These are phyloP conservation scores for Philhelius pedissequus DNA, from an alignment of 2,888 invertebrate genomes.

Conservation along the genomic window DNA sequence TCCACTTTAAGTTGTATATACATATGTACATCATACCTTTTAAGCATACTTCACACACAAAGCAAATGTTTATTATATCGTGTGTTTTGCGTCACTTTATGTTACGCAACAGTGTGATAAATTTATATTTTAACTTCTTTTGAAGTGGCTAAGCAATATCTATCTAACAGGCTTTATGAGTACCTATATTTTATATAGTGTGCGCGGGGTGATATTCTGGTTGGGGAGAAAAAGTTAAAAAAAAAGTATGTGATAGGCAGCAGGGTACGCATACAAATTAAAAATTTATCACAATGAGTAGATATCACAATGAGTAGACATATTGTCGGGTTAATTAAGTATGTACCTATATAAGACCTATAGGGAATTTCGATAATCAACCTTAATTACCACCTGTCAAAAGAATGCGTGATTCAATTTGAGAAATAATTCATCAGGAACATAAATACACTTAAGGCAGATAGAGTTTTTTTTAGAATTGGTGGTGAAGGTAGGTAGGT, in stretches of 20 bases:
- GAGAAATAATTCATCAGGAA: background rate
- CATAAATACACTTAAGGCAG: too few relatives aligned
- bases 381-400: background rate
- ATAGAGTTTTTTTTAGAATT: too few relatives aligned
- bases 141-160: background rate
- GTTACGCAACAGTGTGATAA: constrained; percentile 35
- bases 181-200: background rate
- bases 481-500: too few relatives aligned
- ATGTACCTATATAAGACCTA: background rate
- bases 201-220: background rate
- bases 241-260: background rate
- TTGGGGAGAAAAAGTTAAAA: background rate
- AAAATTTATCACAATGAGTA: background rate
- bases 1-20: background rate
- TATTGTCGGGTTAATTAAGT: background rate
- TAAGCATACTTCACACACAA: too few relatives aligned
- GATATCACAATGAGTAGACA: background rate
- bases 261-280: background rate
- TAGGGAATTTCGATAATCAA: background rate
- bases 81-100: background rate
- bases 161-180: background rate
- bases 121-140: constrained; percentile 23
- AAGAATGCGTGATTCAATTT: background rate
- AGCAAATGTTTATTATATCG: constrained; percentile 4
- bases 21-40: background rate